Percentiles rank a stretch among this genome's conserved stretches.
Conservation (phyloP, 2,797 vertebrate species). For the Trachops cirrhosus region DNA sequence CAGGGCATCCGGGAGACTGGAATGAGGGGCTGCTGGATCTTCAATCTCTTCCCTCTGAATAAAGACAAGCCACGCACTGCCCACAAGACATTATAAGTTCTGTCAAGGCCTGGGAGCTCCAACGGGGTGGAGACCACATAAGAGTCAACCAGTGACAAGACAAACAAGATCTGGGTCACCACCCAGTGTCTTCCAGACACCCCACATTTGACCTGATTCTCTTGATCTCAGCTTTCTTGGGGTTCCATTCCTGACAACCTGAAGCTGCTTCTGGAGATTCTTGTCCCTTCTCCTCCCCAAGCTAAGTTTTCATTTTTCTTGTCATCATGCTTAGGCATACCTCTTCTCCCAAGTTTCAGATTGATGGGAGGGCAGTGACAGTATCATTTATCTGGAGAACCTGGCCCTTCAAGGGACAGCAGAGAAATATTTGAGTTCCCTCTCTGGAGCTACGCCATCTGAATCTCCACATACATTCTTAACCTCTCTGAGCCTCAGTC, state of each 20-base stretch:
- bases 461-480: neutral
- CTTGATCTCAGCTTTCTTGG: neutral
- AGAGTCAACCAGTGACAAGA: neutral
- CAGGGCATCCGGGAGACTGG: neutral
- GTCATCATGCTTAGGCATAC: neutral
- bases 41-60: neutral
- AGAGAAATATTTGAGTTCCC: neutral
- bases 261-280: neutral
- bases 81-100: neutral
- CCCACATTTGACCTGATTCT: neutral
- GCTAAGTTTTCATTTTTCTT: neutral
- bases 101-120: neutral
- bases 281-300: too few species aligned
- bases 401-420: neutral
- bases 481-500: neutral
- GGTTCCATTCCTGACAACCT: neutral
- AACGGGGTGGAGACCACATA: neutral
- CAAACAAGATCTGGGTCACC: neutral
- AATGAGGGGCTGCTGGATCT: neutral
- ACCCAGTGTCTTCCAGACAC: neutral
- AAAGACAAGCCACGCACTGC: neutral
- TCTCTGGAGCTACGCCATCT: neutral
- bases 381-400: neutral
- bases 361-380: neutral
- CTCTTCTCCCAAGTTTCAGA: neutral